Evolutionary conservation across 2,113 vertebrate species (phyloP), one percentile per base, ranked within the genome.

Genomic region (Argyrosomus japonicus): DNA sequence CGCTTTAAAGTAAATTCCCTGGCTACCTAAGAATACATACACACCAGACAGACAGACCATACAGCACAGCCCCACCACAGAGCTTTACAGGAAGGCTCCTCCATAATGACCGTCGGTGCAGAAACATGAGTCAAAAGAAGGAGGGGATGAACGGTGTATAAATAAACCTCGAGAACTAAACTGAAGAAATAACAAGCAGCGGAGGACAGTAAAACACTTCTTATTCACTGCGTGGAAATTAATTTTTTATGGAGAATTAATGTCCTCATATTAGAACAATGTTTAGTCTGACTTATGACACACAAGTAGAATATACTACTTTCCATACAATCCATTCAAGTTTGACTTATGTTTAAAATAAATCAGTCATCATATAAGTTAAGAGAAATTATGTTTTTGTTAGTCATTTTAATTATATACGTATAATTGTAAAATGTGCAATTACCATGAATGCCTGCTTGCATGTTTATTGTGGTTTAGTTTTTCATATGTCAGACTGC

Each of bases 91-190:
- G 60, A 67, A 75, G 68, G 27, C 86, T 87, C 29, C 29, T 75
- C 71, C 67, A 48, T 84, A 81, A 82, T 60, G 68, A 83, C 79
- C 29, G 67, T 54, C 71, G 27, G 51, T 53, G 77, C 51, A 62
- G 69, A 92, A 86, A 91, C 81, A 75, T 18, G 76, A 90, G 79
- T 83, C 79, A 68, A 75, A 10, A n/a, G 83, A 10, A n/a, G 83
- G 79, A 90, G 69, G 65, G 53, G 89, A 81, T 80, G 86, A 76
- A 83, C 21, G 48, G 74, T 67, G 9, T n/a, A 62, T 14, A 90
- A 91, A 91, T 79, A 92, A 92, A 88, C 63, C 23, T 56, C 73
- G 8, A 2, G 43, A 65, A 12, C 61, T n/a, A 29, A 86, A 83
- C 27, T 68, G 6, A 54, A 25, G 58, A 57, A 79, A 84, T 79